Percentiles rank a stretch among this genome's conserved stretches.
Evolutionary conservation across 2,113 vertebrate genomes (phyloP).

Genomic region (Aix galericulata): DNA sequence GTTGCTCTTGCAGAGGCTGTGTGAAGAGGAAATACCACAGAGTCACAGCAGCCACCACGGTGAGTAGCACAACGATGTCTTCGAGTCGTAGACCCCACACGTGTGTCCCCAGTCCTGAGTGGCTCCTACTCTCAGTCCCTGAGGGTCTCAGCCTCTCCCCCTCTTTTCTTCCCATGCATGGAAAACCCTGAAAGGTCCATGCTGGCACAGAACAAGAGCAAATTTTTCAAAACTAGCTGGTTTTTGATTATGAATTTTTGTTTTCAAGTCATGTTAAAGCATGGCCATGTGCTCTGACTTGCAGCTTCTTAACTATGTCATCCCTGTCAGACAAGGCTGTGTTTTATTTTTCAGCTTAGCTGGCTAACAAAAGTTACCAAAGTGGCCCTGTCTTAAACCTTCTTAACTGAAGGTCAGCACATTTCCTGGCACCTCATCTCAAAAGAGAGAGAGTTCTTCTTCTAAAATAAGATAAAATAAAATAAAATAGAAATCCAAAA

Average conservation of each 20-base stretch:
- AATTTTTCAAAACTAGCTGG: neutral
- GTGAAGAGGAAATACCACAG: neutral
- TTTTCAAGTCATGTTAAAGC: neutral
- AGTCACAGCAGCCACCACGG: neutral
- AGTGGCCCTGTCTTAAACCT: neutral
- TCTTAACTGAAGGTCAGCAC: neutral
- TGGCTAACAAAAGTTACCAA: neutral
- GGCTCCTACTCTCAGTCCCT: neutral
- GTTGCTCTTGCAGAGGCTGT: neutral
- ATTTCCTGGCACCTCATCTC: neutral
- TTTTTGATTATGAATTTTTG: neutral
- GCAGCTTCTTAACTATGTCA: neutral
- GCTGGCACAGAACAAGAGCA: neutral
- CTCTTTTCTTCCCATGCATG: neutral
- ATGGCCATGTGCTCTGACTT: neutral
- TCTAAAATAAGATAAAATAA: neutral
- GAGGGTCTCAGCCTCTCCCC: neutral
- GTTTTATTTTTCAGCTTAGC: neutral
- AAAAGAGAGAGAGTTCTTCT: neutral
- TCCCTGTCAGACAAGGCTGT: neutral
- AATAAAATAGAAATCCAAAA: neutral
- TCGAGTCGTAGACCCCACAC: rapidly evolving
- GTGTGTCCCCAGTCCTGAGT: rapidly evolving
- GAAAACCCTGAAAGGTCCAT: neutral
- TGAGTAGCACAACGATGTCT: neutral